phyloP scores from a whole-genome alignment of 2,113 vertebrate species.

The Chamaetylas fuelleborni region DNA sequence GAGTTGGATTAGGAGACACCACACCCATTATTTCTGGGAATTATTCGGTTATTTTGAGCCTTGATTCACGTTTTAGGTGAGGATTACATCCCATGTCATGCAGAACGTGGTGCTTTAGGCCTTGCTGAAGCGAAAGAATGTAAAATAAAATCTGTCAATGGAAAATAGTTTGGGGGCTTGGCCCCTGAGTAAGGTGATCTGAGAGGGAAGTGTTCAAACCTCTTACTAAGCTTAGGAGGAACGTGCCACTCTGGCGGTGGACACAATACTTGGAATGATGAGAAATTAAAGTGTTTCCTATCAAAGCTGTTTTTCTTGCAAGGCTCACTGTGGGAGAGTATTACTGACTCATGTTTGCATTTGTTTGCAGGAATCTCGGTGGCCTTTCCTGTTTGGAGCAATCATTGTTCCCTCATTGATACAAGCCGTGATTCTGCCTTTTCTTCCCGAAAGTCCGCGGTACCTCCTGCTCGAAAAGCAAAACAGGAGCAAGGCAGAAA shows the following conservation, averaged over 20 bases:
- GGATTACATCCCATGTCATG: rapidly evolving
- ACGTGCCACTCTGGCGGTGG: background rate
- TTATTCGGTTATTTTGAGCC: background rate
- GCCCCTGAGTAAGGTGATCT: background rate
- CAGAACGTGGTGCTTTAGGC: background rate
- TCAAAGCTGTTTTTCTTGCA: background rate
- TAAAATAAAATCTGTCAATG: background rate
- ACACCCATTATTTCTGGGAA: background rate
- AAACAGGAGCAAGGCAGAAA: conserved; percentile 77
- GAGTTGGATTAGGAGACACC: background rate
- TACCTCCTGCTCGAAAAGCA: conserved; percentile 90
- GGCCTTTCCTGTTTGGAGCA: conserved; percentile 87
- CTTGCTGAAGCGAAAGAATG: background rate
- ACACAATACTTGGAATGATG: background rate
- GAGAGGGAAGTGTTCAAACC: background rate
- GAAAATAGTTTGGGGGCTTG: background rate
- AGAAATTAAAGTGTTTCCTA: background rate
- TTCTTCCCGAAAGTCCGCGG: conserved; percentile 90
- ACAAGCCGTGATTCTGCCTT: conserved; percentile 86
- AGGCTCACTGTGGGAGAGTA: too few species aligned
- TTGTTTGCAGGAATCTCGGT: conserved; percentile 79
- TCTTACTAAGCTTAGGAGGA: background rate
- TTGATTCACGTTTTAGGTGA: rapidly evolving
- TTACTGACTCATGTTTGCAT: background rate
- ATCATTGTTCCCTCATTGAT: conserved; percentile 79